Percentiles rank a stretch among this genome's conserved stretches.
These are phyloP conservation scores for Caenorhabditis afra DNA, from an alignment of 2,888 invertebrate species.

Conservation along the genomic window DNA sequence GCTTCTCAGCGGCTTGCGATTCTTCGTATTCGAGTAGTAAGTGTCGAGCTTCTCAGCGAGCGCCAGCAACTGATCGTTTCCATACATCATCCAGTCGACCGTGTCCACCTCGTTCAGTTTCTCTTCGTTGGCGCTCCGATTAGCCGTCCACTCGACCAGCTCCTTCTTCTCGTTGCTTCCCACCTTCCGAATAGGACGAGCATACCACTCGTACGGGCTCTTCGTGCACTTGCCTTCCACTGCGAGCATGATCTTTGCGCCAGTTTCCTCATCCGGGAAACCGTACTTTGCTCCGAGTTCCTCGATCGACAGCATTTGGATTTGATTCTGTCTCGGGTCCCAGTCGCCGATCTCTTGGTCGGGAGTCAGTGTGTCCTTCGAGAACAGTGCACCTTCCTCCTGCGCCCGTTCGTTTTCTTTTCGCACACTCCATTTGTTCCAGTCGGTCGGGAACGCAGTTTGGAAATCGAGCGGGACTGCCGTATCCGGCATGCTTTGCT, in stretches of 20 bases:
- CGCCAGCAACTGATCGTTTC: slow-evolving; percentile 50
- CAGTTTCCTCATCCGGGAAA: no score
- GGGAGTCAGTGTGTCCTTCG: not conserved
- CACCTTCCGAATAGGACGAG: slow-evolving; percentile 54
- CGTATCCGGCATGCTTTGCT: not conserved
- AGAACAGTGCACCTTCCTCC: slow-evolving; percentile 1
- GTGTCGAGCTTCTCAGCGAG: slow-evolving; percentile 57
- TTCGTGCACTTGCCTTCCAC: slow-evolving; percentile 62
- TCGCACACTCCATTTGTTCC: slow-evolving; percentile 38
- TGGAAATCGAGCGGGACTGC: slow-evolving; percentile 18
- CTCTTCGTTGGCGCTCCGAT: not conserved
- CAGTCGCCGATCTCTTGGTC: slow-evolving; percentile 29
- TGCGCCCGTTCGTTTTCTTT: not conserved
- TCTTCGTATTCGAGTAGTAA: slow-evolving; percentile 57
- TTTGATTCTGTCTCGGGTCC: slow-evolving; percentile 35
- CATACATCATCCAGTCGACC: slow-evolving; percentile 54
- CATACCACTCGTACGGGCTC: slow-evolving; percentile 66
- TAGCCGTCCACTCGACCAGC: no score
- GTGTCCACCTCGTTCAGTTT: slow-evolving; percentile 23
- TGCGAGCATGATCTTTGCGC: slow-evolving; percentile 33
- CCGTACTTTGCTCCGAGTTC: slow-evolving; percentile 20
- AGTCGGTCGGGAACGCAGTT: slow-evolving; percentile 15
- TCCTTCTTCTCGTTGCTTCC: not conserved
- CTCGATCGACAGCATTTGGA: slow-evolving; percentile 21
- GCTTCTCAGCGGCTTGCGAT: slow-evolving; percentile 46